Evolutionary conservation across 2,113 vertebrate species (phyloP), one percentile per base, ranked within the genome.

Genomic region (Leptobrachium leishanense): DNA sequence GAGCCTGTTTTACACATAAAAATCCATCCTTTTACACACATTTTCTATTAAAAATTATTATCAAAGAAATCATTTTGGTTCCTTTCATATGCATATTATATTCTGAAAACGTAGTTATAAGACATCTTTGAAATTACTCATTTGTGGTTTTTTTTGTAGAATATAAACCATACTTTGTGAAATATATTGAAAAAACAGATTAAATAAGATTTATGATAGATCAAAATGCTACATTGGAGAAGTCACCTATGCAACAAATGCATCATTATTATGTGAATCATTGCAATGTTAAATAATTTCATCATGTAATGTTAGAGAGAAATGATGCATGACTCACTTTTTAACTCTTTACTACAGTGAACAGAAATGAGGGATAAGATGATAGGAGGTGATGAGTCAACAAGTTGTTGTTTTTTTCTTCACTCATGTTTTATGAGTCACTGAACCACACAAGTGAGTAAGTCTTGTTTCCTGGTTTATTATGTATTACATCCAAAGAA

Each of bases 231-330:
- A 31, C 15, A 77, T 59, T 44, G 65, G 13, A 76, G 75, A 3
- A 13, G 43, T 65, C 9, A 50, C 54, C 44, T 70, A 77, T 50
- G 40, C 54, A 70, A 67, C 68, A 77, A 67, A 77, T 77, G 76
- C 59, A 67, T 70, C 54, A 77, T 70, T 39, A 63, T 70, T 63
- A 46, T 77, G 54, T 70, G 68, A 77, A 77, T 77, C 55, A 70
- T 43, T 62, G 54, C 57, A 63, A 70, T 63, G 76, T 70, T 71
- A 77, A 77, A 71, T 70, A 62, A 77, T 8, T 54, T 69, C 69
- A 53, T 69, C 53, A 46, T 59, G 42, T 43, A 63, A 77, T 15
- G 13, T 46, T 77, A 41, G 64, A 55, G 65, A 75, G 41, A 8
- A 68, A 68, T 5, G 64, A 43, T 50, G 54, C 10, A 77, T 77